Evolutionary conservation across 2,888 invertebrate genomes (phyloP), one percentile per base, ranked within the genome.

Genomic region (Enchytraeus crypticus): DNA sequence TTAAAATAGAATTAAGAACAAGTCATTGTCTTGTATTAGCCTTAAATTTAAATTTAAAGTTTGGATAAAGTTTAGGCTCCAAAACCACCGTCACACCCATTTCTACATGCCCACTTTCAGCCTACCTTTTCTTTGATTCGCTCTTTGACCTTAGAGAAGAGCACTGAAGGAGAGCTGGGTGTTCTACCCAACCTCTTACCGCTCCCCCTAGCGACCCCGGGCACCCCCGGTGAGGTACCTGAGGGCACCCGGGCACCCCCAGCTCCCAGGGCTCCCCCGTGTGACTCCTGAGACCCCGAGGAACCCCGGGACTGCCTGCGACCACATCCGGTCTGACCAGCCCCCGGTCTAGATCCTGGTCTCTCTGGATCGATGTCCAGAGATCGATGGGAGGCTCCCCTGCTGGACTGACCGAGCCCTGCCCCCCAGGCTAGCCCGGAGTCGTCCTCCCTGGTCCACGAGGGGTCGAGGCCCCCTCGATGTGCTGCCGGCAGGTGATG

Each of bases 111-210:
- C 18, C 54, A 54, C 30, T 38, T 34, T 33, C 56, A 56, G n/a
- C 45, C 59, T n/a, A 68, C 64, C 57, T 66, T 68, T 51, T 68
- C 65, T 8, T 62, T 43, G 33, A 69, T 69, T 53, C 65, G 54
- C 46, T 69, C 69, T 43, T 65, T 68, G n/a, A 69, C 64, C 43
- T 69, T 68, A 5, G 60, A 55, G 51, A 68, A 59, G 2, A 68
- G 55, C 18, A 60, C 53, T 1, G 64, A 62, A 5, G 67, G 65
- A n/a, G 55, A 66, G 38, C 65, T 60, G n/a, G 60, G 60, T 5
- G 60, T 56, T n/a, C 60, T 32, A 18, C 56, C 56, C 11, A 60
- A 51, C 27, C 38, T 45, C 55, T 60, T 60, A 18, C 23, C 53
- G 32, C 53, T 1, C 33, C 27, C 33, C 43, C 34, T 26, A 3